Percentiles rank a stretch among this genome's conserved stretches.
Conservation (phyloP, 2,113 vertebrate species). For the Dipodomys merriami region DNA sequence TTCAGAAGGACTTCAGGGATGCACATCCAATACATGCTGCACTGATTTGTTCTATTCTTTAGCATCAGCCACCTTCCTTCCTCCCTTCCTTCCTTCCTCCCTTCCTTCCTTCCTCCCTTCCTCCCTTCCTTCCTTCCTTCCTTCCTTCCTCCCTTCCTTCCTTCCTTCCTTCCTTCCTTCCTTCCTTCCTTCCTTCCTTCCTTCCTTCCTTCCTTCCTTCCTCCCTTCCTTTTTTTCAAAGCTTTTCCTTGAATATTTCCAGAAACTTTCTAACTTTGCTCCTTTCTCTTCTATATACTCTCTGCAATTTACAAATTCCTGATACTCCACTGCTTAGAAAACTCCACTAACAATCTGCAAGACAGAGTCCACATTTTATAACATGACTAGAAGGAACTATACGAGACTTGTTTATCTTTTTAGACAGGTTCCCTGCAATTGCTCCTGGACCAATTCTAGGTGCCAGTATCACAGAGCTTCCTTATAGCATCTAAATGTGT, state of each 20-base stretch:
- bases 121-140: too few species aligned
- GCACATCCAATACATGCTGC: background rate
- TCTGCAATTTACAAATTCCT: background rate
- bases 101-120: too few species aligned
- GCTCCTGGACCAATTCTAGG: background rate
- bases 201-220: too few species aligned
- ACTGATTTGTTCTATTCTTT: background rate
- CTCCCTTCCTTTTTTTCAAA: background rate
- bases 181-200: too few species aligned
- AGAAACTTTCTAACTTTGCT: background rate
- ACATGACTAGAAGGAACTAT: background rate
- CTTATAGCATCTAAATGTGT: background rate
- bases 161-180: too few species aligned
- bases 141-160: too few species aligned
- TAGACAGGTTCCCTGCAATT: background rate
- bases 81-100: too few species aligned
- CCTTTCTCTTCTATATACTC: background rate
- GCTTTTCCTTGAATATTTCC: background rate
- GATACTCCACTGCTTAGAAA: background rate
- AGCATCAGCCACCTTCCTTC: too few species aligned
- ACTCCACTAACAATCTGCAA: background rate
- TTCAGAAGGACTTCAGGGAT: background rate
- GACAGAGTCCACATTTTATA: background rate
- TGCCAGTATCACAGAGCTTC: background rate
- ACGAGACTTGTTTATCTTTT: background rate